These are phyloP conservation scores for Drosophila kikkawai DNA, from an alignment of 1,140 invertebrate species.

Conservation along the genomic window DNA sequence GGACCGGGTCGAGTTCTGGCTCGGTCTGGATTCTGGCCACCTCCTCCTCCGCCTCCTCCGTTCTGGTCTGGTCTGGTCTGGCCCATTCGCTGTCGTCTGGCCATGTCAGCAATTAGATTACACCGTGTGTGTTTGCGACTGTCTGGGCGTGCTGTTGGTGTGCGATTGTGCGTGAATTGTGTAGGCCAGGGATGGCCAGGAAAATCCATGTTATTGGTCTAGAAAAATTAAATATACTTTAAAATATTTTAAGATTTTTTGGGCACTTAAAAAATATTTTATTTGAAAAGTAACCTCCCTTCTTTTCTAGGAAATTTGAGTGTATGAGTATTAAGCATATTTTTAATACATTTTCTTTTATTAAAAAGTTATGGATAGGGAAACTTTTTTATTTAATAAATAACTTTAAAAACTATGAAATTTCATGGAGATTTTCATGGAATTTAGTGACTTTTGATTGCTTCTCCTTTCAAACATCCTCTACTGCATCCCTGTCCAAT, in stretches of 20 bases:
- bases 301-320: neutral
- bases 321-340: neutral
- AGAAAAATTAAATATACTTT: too few relatives aligned
- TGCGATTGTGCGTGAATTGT: conserved; percentile 51
- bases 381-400: too few relatives aligned
- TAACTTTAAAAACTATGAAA: too few relatives aligned
- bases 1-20: conserved; percentile 4
- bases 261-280: neutral
- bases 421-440: too few relatives aligned
- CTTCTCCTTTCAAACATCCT: neutral
- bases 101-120: conserved; percentile 69
- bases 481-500: conserved; percentile 32
- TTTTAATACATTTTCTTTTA: neutral
- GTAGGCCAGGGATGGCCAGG: conserved; percentile 23
- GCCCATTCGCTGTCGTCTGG: conserved; percentile 42
- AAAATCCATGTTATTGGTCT: neutral
- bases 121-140: conserved; percentile 34
- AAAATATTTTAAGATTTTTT: neutral
- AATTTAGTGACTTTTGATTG: neutral
- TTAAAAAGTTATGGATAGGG: neutral
- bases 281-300: too few relatives aligned
- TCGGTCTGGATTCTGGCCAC: conserved; percentile 20
- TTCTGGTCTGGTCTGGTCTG: conserved; percentile 13
- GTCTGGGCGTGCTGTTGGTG: conserved; percentile 42
- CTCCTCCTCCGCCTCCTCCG: neutral